A percentile compares a stretch with the other conserved stretches of the same genome.
phyloP scores from a whole-genome alignment of 2,888 invertebrate genomes.

The Athalia cordata region DNA sequence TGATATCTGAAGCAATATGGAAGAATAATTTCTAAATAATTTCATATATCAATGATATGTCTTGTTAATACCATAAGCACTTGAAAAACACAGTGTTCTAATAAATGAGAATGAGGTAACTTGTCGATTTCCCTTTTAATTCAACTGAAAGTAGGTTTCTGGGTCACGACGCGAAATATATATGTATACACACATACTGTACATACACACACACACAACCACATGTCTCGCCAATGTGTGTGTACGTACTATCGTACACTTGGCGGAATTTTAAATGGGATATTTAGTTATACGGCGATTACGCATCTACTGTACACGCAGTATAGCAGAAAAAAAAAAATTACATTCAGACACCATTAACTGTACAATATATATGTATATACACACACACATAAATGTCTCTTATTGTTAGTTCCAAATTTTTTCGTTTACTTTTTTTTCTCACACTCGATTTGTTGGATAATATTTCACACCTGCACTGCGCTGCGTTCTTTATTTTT shows the following conservation, averaged over 20 bases:
- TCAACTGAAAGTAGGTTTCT: conserved; percentile 66
- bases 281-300: too few species aligned
- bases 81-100: conserved; percentile 30
- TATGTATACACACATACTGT: conserved; percentile 42
- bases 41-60: too few species aligned
- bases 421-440: conserved; percentile 15
- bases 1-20: too few species aligned
- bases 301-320: too few species aligned
- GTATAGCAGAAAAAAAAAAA: too few species aligned
- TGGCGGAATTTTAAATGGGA: too few species aligned
- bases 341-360: too few species aligned
- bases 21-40: too few species aligned
- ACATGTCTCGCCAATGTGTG: too few species aligned
- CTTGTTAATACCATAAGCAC: not conserved
- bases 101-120: conserved; percentile 51
- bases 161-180: conserved; percentile 62
- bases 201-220: not conserved
- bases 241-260: too few species aligned
- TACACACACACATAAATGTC: not conserved
- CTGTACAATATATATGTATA: too few species aligned
- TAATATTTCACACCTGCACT: not conserved
- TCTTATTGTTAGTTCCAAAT: not conserved
- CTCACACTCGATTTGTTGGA: conserved; percentile 16
- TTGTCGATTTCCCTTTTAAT: conserved; percentile 67
- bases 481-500: not conserved